Conservation (phyloP, 2,888 invertebrate species). For the Macrophya annulata region DNA sequence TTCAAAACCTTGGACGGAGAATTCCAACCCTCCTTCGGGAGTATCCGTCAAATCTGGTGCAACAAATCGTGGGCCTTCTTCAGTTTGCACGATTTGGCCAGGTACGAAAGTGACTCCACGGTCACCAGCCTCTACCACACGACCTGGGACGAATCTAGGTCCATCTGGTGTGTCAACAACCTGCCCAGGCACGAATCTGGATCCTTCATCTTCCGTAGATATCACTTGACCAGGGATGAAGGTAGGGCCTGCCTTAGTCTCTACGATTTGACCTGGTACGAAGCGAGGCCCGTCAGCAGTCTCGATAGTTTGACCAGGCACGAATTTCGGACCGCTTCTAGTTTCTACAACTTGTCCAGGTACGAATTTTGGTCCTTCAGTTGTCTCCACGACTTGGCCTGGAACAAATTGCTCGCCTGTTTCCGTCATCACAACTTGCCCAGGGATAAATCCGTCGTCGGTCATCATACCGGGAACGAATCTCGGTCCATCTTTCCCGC, state of each 20-base stretch:
- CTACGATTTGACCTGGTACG: slow-evolving; percentile 90
- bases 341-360: slow-evolving; percentile 90
- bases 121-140: slow-evolving; percentile 80
- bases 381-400: slow-evolving; percentile 87
- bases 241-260: slow-evolving; percentile 88
- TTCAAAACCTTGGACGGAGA: slow-evolving; percentile 87
- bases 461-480: slow-evolving; percentile 88
- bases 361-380: slow-evolving; percentile 87
- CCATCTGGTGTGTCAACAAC: slow-evolving; percentile 88
- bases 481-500: slow-evolving; percentile 83
- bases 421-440: slow-evolving; percentile 86
- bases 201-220: slow-evolving; percentile 81
- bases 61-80: slow-evolving; percentile 83
- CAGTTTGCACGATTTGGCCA: slow-evolving; percentile 81
- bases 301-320: slow-evolving; percentile 88
- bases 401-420: slow-evolving; percentile 87
- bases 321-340: slow-evolving; percentile 84
- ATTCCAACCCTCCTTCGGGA: slow-evolving; percentile 84
- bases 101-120: slow-evolving; percentile 80
- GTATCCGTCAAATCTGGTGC: slow-evolving; percentile 86
- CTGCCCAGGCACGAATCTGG: slow-evolving; percentile 83
- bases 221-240: slow-evolving; percentile 91
- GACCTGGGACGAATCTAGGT: slow-evolving; percentile 83
- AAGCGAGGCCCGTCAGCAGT: slow-evolving; percentile 88
- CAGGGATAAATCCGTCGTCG: slow-evolving; percentile 86